Evolutionary conservation across 2,797 vertebrate genomes (phyloP).

Genomic region (Monodelphis domestica): DNA sequence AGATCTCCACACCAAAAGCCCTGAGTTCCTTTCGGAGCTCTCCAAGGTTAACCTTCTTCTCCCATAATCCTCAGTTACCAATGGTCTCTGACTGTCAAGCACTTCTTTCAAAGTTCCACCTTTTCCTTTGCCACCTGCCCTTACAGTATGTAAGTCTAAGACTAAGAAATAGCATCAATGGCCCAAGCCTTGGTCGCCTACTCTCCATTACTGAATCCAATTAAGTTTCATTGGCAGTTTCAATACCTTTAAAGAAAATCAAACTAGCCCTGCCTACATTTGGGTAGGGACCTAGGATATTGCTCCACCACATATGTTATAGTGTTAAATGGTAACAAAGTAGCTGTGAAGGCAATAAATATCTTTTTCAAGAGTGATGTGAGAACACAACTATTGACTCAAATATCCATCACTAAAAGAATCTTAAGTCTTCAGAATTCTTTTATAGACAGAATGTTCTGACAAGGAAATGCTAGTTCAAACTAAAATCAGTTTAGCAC

Average conservation of each 20-base stretch:
- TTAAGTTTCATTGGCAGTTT: neutral
- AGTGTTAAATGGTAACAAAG: neutral
- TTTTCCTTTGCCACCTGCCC: too few relatives aligned
- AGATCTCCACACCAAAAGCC: too few relatives aligned
- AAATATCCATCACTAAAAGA: neutral
- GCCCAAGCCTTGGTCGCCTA: neutral
- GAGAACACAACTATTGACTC: neutral
- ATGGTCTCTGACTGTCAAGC: too few relatives aligned
- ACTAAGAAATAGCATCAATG: neutral
- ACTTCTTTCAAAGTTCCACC: too few relatives aligned
- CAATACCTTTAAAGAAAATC: neutral
- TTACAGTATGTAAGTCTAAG: too few relatives aligned
- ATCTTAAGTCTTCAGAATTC: neutral
- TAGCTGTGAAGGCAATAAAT: neutral
- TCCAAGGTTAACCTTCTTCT: too few relatives aligned
- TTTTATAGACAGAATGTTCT: neutral
- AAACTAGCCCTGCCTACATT: neutral
- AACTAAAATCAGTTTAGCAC: neutral
- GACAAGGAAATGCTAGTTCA: conserved; percentile 5
- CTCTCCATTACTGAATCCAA: neutral
- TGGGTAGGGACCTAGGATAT: neutral
- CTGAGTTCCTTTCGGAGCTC: too few relatives aligned
- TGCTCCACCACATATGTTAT: neutral
- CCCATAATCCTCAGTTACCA: too few relatives aligned
- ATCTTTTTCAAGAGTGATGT: neutral